A percentile compares a stretch with the other conserved stretches of the same genome.
phyloP scores from a whole-genome alignment of 2,888 invertebrate species.

The Steromphala cineraria region DNA sequence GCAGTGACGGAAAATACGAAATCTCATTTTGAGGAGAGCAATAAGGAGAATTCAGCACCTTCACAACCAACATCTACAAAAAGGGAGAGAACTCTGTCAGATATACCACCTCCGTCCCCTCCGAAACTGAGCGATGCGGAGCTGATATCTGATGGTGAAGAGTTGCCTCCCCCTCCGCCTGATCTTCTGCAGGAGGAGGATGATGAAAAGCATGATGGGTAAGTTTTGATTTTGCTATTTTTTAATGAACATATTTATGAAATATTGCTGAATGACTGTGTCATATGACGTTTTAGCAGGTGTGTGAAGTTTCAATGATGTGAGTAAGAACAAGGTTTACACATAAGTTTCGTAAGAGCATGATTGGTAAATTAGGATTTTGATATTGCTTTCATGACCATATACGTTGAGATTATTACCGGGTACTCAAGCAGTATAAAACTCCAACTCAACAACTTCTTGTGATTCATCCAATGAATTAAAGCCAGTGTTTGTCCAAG shows the following conservation, averaged over 20 bases:
- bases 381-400: no score
- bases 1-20: not conserved
- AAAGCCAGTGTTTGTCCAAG: no score
- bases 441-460: no score
- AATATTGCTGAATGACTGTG: no score
- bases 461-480: no score
- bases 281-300: no score
- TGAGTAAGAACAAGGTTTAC: no score
- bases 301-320: no score
- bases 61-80: not conserved
- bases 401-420: no score
- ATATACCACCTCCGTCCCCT: conserved; percentile 27
- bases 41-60: conserved; percentile 19
- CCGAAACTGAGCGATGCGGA: conserved; percentile 18
- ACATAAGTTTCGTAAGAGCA: no score
- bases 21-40: conserved; percentile 15
- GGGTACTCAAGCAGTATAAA: no score
- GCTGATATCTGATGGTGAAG: conserved; percentile 16
- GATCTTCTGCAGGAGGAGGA: conserved; percentile 30
- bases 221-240: not conserved
- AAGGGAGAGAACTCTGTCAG: conserved; percentile 23
- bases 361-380: no score
- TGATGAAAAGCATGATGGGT: conserved; percentile 22
- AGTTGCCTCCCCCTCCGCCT: conserved; percentile 47
- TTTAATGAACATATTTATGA: not conserved